Evolutionary conservation across 2,797 vertebrate genomes (phyloP), one percentile per base, ranked within the genome.

Genomic region (Spatula versicolor): DNA sequence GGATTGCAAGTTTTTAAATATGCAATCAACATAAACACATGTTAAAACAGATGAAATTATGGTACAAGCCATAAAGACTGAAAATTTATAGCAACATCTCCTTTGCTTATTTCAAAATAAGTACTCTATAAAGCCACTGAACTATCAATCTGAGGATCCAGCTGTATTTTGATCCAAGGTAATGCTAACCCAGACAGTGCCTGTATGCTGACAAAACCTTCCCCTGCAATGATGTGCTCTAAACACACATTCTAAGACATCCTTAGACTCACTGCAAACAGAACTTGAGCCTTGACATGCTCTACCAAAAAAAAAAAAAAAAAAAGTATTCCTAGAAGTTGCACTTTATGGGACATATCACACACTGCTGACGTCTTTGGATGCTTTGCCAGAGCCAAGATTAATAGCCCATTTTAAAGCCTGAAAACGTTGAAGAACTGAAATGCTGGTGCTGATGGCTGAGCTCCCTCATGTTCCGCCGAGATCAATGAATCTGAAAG

Each of bases 401-500:
- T 94, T 95, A 94, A 95, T 71, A 85, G 81, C n/a, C 87, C 68
- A 67, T 82, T 86, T 67, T 56, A 96, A 92, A 93, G 77, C 45
- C 67, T 92, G 72, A 85, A 95, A 91, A 92, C 13, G 54, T 72
- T 88, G 67, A 93, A 80, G 83, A 76, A 95, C 71, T 73, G 64
- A 93, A 91, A 77, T 23, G 68, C 52, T 92, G 30, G 21, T 75
- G 86, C 80, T 86, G 81, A 86, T 88, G 91, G 95, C 90, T 93
- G 77, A 88, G 77, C 56, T 93, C 74, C 90, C 88, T 94, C 90
- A 7, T 33, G 69, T 77, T 90, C 92, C 89, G 84, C 87, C 25
- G 83, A 96, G 87, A 93, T 97, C 96, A 92, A 95, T 95, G 95
- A 90, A 92, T 90, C 80, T 96, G 95, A 94, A 94, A 92, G 91